These are phyloP conservation scores for Phengaris alcon DNA, from an alignment of 2,888 invertebrate genomes.

Conservation along the genomic window DNA sequence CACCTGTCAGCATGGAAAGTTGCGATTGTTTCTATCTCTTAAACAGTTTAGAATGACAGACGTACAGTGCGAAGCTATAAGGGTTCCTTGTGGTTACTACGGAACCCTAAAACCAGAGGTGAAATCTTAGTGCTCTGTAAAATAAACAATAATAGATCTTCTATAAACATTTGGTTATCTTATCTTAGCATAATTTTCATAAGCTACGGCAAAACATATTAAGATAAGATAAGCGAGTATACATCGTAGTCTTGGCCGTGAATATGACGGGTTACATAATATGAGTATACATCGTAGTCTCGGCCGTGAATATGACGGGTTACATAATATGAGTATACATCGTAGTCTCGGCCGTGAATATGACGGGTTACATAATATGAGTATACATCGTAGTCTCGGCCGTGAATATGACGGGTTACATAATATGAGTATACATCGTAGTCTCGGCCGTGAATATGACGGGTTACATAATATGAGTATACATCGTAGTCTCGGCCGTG, in stretches of 20 bases:
- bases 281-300: neutral
- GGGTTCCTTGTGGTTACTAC: too few relatives aligned
- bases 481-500: neutral
- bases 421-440: neutral
- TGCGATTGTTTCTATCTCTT: too few relatives aligned
- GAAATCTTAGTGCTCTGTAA: neutral
- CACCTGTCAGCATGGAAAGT: too few relatives aligned
- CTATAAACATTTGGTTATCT: neutral
- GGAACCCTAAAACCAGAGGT: too few relatives aligned
- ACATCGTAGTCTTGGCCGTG: neutral
- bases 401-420: neutral
- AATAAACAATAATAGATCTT: neutral
- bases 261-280: neutral
- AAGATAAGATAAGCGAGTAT: neutral
- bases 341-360: neutral
- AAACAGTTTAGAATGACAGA: too few relatives aligned
- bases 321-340: neutral
- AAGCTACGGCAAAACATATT: neutral
- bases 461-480: neutral
- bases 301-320: neutral
- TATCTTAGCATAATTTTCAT: slow-evolving; percentile 1
- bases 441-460: neutral
- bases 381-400: neutral
- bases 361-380: neutral
- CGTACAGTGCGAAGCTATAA: too few relatives aligned